Base-by-base conservation (phyloP, 2,797 vertebrate genomes). In the Eutrigla gurnardus region DNA sequence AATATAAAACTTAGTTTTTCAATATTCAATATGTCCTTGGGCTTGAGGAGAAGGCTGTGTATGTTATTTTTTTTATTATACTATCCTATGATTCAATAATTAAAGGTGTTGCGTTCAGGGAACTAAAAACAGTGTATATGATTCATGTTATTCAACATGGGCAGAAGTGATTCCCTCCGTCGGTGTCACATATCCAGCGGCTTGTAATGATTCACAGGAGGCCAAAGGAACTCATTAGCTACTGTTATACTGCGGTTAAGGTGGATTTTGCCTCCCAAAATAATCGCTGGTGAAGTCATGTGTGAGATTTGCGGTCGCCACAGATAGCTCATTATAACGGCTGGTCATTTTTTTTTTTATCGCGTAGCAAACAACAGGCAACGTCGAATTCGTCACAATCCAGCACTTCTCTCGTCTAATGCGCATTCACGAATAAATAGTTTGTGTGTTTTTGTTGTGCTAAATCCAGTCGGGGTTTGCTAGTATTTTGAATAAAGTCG, bases 401-500 rank as follows among this genome's bases (percentile, higher is more conserved):
- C 1, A 25, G 25, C 25, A 25, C 25, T 25, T 25, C 25, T 25
- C 12, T 1, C 0, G 2, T 40, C 3, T 45, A 3, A 42, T 6
- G 32, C 7, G 17, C 37, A 3, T 1, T 54, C 8, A 2, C 2
- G 43, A 47, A 46, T 14, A 63, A 73, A 49, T 1, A 39, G 15
- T 49, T 55, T 35, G n/a, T 40, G 0, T 4, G n/a, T 32, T 7
- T 2, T 1, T 42, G 10, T 42, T 12, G 42, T 32, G 11, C 7
- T 67, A 50, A 77, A 66, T 35, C 0, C 12, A 52, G 15, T 5
- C 7, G n/a, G 8, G 32, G 18, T 72, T 84, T 53, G 42, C 17
- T 63, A 3, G 63, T 83, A 58, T 90, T 91, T 90, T 83, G 78
- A 86, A 77, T 70, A 39, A 8, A 79, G 66, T 83, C 81, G 71